These are phyloP conservation scores for Arnoldichthys spilopterus DNA, from an alignment of 2,797 vertebrate genomes.

Conservation along the genomic window DNA sequence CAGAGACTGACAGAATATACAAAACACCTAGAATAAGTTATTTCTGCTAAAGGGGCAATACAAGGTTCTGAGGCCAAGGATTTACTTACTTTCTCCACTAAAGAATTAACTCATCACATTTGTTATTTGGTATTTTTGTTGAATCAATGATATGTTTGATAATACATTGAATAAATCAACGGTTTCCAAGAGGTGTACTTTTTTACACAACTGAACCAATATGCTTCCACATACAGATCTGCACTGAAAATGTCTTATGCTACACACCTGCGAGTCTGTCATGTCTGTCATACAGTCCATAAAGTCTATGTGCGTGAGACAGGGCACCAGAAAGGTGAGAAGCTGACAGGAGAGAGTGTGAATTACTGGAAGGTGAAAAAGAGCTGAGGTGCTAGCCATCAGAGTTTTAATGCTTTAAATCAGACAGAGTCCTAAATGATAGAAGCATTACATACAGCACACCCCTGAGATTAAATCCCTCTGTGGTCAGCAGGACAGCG, in stretches of 20 bases:
- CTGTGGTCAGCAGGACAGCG: conserved; percentile 22
- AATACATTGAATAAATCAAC: no score
- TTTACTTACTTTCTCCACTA: no score
- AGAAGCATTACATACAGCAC: background rate
- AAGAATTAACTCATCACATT: no score
- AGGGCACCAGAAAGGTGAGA: background rate
- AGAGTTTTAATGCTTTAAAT: background rate
- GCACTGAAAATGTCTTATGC: background rate
- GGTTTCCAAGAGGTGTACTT: no score
- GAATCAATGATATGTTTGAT: no score
- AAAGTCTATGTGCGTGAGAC: background rate
- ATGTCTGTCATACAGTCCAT: background rate
- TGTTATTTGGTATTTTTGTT: no score
- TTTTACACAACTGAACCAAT: no score
- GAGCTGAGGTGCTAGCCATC: background rate
- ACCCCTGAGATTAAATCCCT: conserved; percentile 35
- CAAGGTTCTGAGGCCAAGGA: no score
- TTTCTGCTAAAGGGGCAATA: no score
- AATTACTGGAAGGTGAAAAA: background rate
- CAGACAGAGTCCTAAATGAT: background rate
- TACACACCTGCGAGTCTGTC: background rate
- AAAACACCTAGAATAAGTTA: no score
- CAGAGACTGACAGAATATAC: no score
- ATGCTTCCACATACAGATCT: background rate
- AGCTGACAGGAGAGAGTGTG: conserved; percentile 7